A percentile compares a stretch with the other conserved stretches of the same genome.
Conservation (phyloP, 2,797 vertebrate genomes). For the Bradypodion pumilum region DNA sequence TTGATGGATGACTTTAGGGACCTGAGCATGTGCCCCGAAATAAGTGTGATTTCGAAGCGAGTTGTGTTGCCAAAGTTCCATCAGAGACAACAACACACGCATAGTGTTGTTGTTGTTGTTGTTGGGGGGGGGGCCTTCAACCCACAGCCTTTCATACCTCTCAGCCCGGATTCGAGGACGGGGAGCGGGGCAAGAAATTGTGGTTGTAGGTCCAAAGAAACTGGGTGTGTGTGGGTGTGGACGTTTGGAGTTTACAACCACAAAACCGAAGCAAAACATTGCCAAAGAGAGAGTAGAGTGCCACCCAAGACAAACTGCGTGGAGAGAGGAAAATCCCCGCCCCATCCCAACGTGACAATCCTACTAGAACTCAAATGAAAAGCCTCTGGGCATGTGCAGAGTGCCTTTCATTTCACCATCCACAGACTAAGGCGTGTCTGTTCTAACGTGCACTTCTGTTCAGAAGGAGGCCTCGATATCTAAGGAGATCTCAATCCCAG, state of each 20-base stretch:
- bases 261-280: no score
- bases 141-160: no score
- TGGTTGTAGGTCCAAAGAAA: no score
- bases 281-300: no score
- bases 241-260: no score
- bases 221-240: no score
- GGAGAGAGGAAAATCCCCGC: not conserved
- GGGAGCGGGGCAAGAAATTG: not conserved
- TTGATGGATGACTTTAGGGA: constrained; percentile 21
- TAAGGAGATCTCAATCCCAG: not conserved
- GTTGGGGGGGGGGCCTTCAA: no score
- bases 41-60: no score
- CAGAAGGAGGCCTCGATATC: not conserved
- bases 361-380: not conserved
- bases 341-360: not conserved
- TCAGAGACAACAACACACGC: not conserved
- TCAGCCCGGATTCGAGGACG: no score
- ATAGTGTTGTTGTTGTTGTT: no score
- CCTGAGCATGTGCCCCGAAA: not conserved
- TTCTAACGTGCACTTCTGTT: no score
- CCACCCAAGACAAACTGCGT: not conserved
- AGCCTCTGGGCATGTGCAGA: not conserved
- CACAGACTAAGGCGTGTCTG: no score
- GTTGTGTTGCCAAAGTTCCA: not conserved
- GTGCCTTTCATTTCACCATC: not conserved